Conservation (phyloP, 2,888 invertebrate genomes). For the Eudemis profundana region DNA sequence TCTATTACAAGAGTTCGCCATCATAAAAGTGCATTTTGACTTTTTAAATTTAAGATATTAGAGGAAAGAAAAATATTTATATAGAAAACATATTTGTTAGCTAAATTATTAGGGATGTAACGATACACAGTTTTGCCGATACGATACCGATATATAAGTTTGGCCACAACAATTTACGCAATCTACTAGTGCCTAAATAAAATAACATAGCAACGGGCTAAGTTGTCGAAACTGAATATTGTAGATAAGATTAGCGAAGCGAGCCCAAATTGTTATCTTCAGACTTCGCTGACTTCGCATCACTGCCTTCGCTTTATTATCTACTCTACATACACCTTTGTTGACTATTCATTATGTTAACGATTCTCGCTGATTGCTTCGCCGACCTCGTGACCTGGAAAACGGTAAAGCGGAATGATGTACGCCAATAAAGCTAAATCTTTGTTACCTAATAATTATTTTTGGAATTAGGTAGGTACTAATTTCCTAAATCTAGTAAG, state of each 20-base stretch:
- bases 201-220: slow-evolving; percentile 10
- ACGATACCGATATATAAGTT: too few relatives aligned
- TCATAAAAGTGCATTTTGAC: too few relatives aligned
- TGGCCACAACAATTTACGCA: background rate
- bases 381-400: slow-evolving; percentile 16
- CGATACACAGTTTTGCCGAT: too few relatives aligned
- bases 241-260: slow-evolving; percentile 4
- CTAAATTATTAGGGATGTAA: too few relatives aligned
- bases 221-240: background rate
- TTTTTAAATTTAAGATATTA: too few relatives aligned
- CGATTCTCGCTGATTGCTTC: slow-evolving; percentile 3
- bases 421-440: background rate
- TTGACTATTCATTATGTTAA: slow-evolving; percentile 6
- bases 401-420: background rate
- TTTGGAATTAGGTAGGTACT: too few relatives aligned
- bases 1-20: too few relatives aligned
- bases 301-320: background rate
- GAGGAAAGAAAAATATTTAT: too few relatives aligned
- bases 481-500: too few relatives aligned
- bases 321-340: slow-evolving; percentile 4
- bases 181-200: background rate
- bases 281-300: background rate
- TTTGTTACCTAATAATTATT: too few relatives aligned
- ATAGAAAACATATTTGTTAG: too few relatives aligned
- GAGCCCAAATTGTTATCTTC: background rate